Base-by-base conservation (phyloP, 2,113 vertebrate genomes). In the Balaeniceps rex region DNA sequence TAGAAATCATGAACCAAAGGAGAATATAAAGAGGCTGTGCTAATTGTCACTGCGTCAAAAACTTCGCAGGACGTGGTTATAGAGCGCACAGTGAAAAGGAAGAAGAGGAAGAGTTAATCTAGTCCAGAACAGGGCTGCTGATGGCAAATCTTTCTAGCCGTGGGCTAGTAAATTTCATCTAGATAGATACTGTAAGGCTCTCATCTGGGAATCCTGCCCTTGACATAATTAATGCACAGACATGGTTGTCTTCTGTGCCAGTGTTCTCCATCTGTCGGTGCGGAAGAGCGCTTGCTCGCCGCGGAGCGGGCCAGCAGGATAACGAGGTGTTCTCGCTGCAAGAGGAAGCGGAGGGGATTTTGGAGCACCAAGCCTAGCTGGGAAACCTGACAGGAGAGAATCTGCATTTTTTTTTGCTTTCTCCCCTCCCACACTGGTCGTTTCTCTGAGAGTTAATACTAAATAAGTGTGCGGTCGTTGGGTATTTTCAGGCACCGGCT, bases 131-230 rank as follows among this genome's bases (percentile, higher is more conserved):
- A 55, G 63, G 76, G 75, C 60, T 87, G 60, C 47, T 55, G 42
- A 46, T 44, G 46, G 68, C 54, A 77, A 93, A 76, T 88, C 49
- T 61, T 64, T 31, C 76, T 94, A 71, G 79, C 79, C 7, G 7
- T 82, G 88, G 94, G 90, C 93, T 93, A 69, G 54, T 69, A 65
- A 90, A 81, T 58, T 88, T 49, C 84, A 44, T 64, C 58, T 36
- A 63, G 80, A 74, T 66, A 52, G 80, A 70, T 81, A 72, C 68
- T 90, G 83, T 72, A 86, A 57, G 1, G 25, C 57, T 78, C 46
- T 95, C 88, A 74, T 70, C 76, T 95, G 95, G 95, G 96, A 94
- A 92, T 84, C 44, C 81, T 93, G 87, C 83, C 88, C 87, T 88
- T 78, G 93, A 42, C 91, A 75, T 92, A 95, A 96, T 91, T 65